Evolutionary conservation across 2,113 vertebrate genomes (phyloP).

Genomic region (Potamarius usumacintae): DNA sequence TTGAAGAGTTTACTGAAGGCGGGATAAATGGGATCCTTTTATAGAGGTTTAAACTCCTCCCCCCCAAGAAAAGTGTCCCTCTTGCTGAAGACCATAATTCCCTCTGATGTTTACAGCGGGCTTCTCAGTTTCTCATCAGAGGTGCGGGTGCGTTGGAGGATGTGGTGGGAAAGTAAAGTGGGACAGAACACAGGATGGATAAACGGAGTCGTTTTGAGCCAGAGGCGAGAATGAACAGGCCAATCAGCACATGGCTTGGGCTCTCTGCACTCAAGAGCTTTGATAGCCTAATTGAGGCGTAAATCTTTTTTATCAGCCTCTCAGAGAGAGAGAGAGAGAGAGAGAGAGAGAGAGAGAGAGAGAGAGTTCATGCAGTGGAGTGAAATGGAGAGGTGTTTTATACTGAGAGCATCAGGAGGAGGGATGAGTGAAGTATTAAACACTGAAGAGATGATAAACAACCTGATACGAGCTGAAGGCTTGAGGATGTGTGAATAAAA

Average conservation of each 20-base stretch:
- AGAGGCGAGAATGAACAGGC: slow-evolving; percentile 29
- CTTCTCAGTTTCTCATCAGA: slow-evolving; percentile 11
- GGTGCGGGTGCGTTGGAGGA: not conserved
- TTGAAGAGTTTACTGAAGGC: not conserved
- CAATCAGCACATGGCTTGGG: slow-evolving; percentile 16
- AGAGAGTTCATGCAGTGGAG: not conserved
- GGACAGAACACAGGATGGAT: slow-evolving; percentile 17
- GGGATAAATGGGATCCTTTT: not conserved
- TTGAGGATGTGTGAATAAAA: slow-evolving; percentile 4
- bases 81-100: slow-evolving; percentile 26
- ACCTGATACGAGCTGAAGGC: not conserved
- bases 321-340: slow-evolving; percentile 20
- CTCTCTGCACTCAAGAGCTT: slow-evolving; percentile 31
- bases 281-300: slow-evolving; percentile 49
- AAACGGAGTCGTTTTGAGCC: slow-evolving; percentile 33
- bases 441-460: not conserved
- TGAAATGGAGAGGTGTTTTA: not conserved
- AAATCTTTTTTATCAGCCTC: slow-evolving; percentile 43
- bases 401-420: too few relatives aligned
- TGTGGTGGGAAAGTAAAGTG: slow-evolving; percentile 2
- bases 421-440: slow-evolving; percentile 33
- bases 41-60: not conserved
- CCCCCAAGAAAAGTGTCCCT: slow-evolving; percentile 11
- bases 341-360: not conserved
- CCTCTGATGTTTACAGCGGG: slow-evolving; percentile 13